Conservation (phyloP, 2,113 vertebrate genomes). For the Solea solea region DNA sequence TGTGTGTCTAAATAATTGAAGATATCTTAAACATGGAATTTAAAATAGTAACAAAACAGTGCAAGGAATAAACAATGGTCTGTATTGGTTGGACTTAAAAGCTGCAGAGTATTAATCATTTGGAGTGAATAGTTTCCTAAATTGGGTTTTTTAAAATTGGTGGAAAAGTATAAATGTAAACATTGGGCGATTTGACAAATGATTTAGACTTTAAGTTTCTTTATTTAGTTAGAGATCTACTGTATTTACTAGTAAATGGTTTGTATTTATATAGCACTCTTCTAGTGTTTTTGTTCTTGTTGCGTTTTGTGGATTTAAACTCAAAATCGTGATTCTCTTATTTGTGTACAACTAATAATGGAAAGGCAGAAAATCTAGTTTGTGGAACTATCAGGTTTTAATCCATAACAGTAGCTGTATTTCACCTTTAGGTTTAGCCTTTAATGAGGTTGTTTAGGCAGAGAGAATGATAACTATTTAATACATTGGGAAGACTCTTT, state of each 20-base stretch:
- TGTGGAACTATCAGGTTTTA: slow-evolving; percentile 18
- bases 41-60: neutral
- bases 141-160: too few species aligned
- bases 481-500: slow-evolving; percentile 29
- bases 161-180: neutral
- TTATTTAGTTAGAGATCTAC: slow-evolving; percentile 1
- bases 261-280: too few species aligned
- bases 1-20: neutral
- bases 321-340: neutral
- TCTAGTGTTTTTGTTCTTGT: too few species aligned
- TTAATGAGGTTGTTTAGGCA: slow-evolving; percentile 51
- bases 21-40: neutral
- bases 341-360: too few species aligned
- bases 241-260: too few species aligned
- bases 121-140: neutral
- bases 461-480: slow-evolving; percentile 27
- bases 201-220: slow-evolving; percentile 7
- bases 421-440: slow-evolving; percentile 36
- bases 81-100: neutral
- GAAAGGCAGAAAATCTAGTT: too few species aligned
- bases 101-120: slow-evolving; percentile 29
- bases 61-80: neutral
- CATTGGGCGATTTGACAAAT: too few species aligned
- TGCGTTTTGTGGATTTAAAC: too few species aligned
- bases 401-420: slow-evolving; percentile 30